Evolutionary conservation across 2,888 invertebrate genomes (phyloP).

Genomic region (Geotrupes spiniger): DNA sequence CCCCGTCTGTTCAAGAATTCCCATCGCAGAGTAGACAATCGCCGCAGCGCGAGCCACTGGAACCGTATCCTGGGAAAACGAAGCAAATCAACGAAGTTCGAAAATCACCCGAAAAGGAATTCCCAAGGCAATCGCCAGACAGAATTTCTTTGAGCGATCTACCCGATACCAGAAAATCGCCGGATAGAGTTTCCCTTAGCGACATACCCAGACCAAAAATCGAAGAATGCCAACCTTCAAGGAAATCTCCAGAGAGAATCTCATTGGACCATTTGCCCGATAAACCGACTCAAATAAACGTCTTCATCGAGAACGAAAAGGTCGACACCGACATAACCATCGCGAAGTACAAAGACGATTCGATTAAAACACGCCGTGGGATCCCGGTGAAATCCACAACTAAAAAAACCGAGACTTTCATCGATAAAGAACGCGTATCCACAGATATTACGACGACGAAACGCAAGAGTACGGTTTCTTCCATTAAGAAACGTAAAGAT

Average conservation of each 20-base stretch:
- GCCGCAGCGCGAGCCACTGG: constrained; percentile 25
- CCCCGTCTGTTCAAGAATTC: constrained; percentile 6
- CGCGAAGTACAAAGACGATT: constrained; percentile 10
- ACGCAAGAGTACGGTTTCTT: no score
- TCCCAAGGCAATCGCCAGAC: constrained; percentile 4
- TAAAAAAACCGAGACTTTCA: background rate
- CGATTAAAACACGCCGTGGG: constrained; percentile 6
- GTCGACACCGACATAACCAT: constrained; percentile 18
- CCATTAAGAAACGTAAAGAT: constrained; percentile 1
- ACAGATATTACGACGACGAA: background rate
- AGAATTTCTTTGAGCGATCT: constrained; percentile 17
- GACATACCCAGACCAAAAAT: constrained; percentile 4
- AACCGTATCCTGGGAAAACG: constrained; percentile 23
- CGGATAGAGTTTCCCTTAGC: constrained; percentile 24
- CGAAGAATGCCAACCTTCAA: background rate
- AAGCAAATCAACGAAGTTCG: constrained; percentile 17
- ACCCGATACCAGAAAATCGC: constrained; percentile 18
- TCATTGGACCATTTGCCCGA: constrained; percentile 14
- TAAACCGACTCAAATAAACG: constrained; percentile 3
- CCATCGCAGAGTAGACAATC: background rate
- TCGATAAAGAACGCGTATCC: constrained; percentile 1
- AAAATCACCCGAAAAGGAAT: constrained; percentile 28
- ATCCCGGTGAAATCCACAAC: background rate
- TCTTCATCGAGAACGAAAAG: constrained; percentile 15
- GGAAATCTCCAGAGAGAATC: constrained; percentile 22